Conservation (phyloP, 1,140 invertebrate genomes). For the Parasteatoda tepidariorum region DNA sequence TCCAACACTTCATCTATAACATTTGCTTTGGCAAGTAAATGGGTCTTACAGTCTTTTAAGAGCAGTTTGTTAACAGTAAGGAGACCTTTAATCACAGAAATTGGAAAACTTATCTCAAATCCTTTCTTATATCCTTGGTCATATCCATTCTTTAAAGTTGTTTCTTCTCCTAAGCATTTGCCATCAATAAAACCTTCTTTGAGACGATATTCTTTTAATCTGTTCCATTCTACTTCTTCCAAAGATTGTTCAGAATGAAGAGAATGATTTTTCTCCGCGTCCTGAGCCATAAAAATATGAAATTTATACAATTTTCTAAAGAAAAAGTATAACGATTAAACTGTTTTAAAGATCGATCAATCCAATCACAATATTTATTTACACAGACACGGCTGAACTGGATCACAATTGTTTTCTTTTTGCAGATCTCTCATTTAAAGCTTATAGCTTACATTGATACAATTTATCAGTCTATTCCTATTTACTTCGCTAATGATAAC, state of each 20-base stretch:
- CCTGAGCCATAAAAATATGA: background rate
- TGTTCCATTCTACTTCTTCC: constrained; percentile 28
- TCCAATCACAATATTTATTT: too few species aligned
- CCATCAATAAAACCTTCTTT: constrained; percentile 31
- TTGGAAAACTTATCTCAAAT: constrained; percentile 3
- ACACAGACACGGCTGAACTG: too few species aligned
- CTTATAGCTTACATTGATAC: too few species aligned
- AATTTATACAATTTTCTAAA: too few species aligned
- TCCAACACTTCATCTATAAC: background rate
- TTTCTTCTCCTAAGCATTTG: constrained; percentile 15
- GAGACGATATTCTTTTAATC: constrained; percentile 7
- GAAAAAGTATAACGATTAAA: too few species aligned
- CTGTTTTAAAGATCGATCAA: too few species aligned
- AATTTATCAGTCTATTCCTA: too few species aligned
- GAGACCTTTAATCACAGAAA: constrained; percentile 21
- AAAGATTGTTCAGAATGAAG: background rate
- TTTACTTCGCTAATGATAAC: too few species aligned
- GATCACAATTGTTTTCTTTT: too few species aligned
- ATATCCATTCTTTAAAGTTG: constrained; percentile 1
- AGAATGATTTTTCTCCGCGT: background rate
- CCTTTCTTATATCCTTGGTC: constrained; percentile 16
- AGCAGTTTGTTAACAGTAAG: constrained; percentile 3
- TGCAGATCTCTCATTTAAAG: too few species aligned
- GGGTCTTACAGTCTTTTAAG: background rate
- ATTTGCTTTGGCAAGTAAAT: background rate